A percentile compares a stretch with the other conserved stretches of the same genome.
phyloP scores from a whole-genome alignment of 2,113 vertebrate genomes.

The Sterna hirundo region DNA sequence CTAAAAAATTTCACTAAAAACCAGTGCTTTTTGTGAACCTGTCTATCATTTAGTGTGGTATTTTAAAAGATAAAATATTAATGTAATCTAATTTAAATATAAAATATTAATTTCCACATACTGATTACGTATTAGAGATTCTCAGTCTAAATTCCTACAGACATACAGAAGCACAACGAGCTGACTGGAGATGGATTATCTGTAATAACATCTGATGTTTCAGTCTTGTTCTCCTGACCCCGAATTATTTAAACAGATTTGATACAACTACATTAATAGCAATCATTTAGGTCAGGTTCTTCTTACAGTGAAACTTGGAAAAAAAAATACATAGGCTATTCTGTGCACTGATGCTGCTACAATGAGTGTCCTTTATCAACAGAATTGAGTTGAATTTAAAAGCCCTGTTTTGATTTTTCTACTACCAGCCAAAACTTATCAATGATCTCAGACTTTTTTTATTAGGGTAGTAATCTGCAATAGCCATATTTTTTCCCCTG shows the following conservation, averaged over 20 bases:
- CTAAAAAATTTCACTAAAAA: neutral
- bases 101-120: neutral
- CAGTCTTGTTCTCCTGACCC: neutral
- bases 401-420: neutral
- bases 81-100: neutral
- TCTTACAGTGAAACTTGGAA: neutral
- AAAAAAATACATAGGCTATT: neutral
- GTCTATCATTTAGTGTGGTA: neutral
- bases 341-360: neutral
- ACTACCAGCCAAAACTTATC: neutral
- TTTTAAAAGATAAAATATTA: neutral
- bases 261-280: neutral
- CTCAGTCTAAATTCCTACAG: neutral
- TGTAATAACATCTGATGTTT: neutral
- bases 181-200: neutral
- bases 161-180: fast-evolving
- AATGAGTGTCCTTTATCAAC: neutral
- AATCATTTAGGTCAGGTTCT: neutral
- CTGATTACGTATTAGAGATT: neutral
- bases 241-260: neutral
- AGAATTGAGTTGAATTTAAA: neutral
- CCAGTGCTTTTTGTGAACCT: neutral
- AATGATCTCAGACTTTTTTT: neutral
- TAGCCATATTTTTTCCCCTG: neutral
- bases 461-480: neutral